Percentiles rank a stretch among this genome's conserved stretches.
Evolutionary conservation across 2,113 vertebrate genomes (phyloP).

Genomic region (Epinephelus moara): DNA sequence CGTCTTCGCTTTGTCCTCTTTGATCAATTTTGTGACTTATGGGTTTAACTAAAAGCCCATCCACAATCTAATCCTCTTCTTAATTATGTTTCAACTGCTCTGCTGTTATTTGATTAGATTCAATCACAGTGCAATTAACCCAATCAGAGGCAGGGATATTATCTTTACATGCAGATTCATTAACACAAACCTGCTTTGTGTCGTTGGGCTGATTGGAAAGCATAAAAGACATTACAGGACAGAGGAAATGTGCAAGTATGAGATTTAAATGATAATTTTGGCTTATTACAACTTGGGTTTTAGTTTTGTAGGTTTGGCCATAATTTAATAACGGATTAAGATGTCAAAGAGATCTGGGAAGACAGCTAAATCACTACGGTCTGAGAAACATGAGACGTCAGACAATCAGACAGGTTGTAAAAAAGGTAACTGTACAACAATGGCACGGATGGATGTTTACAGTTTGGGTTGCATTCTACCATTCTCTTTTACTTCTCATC

Average conservation of each 20-base stretch:
- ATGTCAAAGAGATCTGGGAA: not conserved
- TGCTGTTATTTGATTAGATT: conserved; percentile 70
- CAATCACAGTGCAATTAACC: conserved; percentile 65
- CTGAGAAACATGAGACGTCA: not conserved
- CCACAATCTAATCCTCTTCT: conserved; percentile 60
- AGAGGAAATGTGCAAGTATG: not conserved
- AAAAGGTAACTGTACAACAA: not conserved
- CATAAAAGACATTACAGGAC: conserved; percentile 3
- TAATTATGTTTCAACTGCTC: conserved; percentile 74
- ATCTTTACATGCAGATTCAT: conserved; percentile 56
- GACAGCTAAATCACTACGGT: not conserved
- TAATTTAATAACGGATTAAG: not conserved
- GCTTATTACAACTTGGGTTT: not conserved
- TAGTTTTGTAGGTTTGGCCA: not conserved
- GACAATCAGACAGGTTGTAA: not conserved
- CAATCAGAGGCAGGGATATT: conserved; percentile 52
- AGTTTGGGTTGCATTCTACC: not conserved
- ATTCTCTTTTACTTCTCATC: not conserved
- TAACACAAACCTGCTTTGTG: conserved; percentile 43
- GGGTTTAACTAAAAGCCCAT: conserved; percentile 63
- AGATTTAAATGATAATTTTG: not conserved
- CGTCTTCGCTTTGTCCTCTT: conserved; percentile 37
- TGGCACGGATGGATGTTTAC: not conserved
- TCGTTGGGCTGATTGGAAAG: conserved; percentile 24
- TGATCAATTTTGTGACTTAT: conserved; percentile 75